Evolutionary conservation across 2,888 invertebrate genomes (phyloP), one percentile per base, ranked within the genome.

Genomic region (Augiades crinisus): DNA sequence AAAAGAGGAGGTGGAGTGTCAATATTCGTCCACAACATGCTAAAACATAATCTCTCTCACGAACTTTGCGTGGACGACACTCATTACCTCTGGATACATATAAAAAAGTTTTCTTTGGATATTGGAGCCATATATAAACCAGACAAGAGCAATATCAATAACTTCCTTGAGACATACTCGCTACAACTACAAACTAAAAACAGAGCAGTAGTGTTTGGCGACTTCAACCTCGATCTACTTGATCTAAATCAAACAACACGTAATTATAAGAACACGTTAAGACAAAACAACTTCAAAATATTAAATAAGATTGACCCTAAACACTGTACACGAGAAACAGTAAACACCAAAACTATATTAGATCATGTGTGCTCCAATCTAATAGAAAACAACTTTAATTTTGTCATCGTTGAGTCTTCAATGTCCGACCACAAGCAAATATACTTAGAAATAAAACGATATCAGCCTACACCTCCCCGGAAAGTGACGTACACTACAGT

Each of bases 401-500:
- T 61, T 2, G 38, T 50, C 2, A 40, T 58, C 2, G 46, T 60
- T n/a, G 55, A 63, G 22, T 59, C 58, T 4, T 3, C 56, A 5
- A 53, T 60, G 47, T 53, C 59, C 3, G 59, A 61, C 22, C 62
- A 59, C 10, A 60, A 58, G n/a, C 56, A 62, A 30, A 51, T 60
- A 8, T 56, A 55, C 21, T 36, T 58, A 1, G 62, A 58, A 41
- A 33, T 60, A 1, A 45, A 53, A 21, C 40, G 54, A 30, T 49
- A 24, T 33, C 19, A 40, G 12, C 22, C 47, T 2, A n/a, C 7
- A 7, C 33, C 19, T 7, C 43, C n/a, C 3, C 19, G 40, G 21
- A 52, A 44, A 53, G 13, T 40, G 1, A 3, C 47, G n/a, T 58
- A 57, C 45, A 16, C 17, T 24, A 41, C 52, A n/a, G 36, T 61